Conservation (phyloP, 2,797 vertebrate species). For the Hafferia zeledoni region DNA sequence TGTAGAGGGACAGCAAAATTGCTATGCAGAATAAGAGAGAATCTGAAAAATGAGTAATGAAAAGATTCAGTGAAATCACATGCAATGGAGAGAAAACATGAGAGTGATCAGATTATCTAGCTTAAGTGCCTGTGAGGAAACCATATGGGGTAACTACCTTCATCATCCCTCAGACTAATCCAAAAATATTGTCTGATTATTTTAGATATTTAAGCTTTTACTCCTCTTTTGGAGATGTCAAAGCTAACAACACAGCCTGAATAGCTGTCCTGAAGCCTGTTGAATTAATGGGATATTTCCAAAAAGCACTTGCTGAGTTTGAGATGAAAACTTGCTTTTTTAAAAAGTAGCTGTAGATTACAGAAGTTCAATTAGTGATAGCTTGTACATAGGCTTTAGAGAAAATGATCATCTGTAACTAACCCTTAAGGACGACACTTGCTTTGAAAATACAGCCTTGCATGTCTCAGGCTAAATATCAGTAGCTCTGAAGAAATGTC, state of each 20-base stretch:
- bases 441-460: background rate
- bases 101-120: background rate
- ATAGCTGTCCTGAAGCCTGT: background rate
- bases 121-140: background rate
- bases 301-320: background rate
- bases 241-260: background rate
- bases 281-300: background rate
- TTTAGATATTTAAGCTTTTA: background rate
- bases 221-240: background rate
- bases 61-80: background rate
- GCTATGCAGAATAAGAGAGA: background rate
- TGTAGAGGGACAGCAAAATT: background rate
- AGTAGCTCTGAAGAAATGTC: background rate
- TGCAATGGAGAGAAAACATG: background rate
- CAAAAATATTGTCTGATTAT: background rate
- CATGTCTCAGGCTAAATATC: background rate
- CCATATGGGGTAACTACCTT: background rate
- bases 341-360: background rate
- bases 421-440: background rate
- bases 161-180: background rate
- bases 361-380: background rate
- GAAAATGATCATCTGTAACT: background rate
- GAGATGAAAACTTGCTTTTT: background rate
- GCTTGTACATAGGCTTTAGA: background rate
- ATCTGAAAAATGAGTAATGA: background rate